phyloP scores from a whole-genome alignment of 1,140 invertebrate genomes.

The Eumeta japonica region DNA sequence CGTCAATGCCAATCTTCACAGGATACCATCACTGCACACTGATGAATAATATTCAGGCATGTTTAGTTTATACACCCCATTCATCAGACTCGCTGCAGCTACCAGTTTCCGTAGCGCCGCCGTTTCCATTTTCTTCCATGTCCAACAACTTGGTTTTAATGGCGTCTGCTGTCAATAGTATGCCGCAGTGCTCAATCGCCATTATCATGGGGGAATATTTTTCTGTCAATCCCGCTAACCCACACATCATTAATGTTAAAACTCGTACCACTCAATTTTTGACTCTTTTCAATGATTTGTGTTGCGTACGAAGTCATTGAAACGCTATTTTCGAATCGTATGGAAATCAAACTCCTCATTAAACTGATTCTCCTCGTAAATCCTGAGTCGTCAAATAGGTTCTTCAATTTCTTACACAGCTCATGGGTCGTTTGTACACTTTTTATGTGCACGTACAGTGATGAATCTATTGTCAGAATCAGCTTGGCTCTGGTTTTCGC shows the following conservation, averaged over 20 bases:
- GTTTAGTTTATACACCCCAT: no score
- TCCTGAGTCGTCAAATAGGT: no score
- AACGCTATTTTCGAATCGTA: no score
- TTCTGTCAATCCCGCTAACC: conserved; percentile 1
- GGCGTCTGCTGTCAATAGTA: no score
- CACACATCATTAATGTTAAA: conserved; percentile 1
- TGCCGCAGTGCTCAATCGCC: no score
- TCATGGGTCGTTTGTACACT: no score
- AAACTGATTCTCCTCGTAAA: conserved; percentile 1
- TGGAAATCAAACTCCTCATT: no score
- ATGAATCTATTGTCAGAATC: no score
- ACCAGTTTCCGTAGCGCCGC: not conserved
- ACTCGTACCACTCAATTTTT: no score
- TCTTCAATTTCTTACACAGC: not conserved
- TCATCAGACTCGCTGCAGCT: not conserved
- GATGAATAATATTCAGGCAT: conserved; percentile 1
- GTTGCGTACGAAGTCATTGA: no score
- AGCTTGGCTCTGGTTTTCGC: no score
- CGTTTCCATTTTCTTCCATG: conserved; percentile 1
- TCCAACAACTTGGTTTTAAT: no score
- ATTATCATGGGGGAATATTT: conserved; percentile 1
- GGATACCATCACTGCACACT: conserved; percentile 1
- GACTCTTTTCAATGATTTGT: not conserved
- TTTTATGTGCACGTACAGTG: conserved; percentile 1
- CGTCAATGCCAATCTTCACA: not conserved